These are phyloP conservation scores for Orchesellides sinensis DNA, from an alignment of 2,888 invertebrate genomes.

Conservation along the genomic window DNA sequence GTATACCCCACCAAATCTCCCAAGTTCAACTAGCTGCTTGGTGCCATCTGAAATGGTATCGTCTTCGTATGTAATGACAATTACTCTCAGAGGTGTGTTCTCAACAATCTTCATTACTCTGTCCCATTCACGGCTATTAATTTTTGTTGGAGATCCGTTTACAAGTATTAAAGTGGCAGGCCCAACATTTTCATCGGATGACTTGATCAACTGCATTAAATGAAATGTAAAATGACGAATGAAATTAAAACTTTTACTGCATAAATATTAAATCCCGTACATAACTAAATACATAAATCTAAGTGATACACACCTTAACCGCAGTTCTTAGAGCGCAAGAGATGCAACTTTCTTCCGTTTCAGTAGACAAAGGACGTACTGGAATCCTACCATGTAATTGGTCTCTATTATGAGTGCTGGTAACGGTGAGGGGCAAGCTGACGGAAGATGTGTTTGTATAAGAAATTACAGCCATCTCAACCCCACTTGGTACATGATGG, in stretches of 20 bases:
- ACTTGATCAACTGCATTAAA: slow-evolving; percentile 70
- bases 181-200: slow-evolving; percentile 71
- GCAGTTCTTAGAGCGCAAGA: slow-evolving; percentile 73
- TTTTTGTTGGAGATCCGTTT: slow-evolving; percentile 72
- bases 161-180: slow-evolving; percentile 74
- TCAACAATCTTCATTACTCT: slow-evolving; percentile 73
- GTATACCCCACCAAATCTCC: slow-evolving; percentile 71
- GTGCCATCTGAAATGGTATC: slow-evolving; percentile 67
- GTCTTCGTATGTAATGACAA: slow-evolving; percentile 74
- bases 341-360: slow-evolving; percentile 71
- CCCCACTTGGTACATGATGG: slow-evolving; percentile 74
- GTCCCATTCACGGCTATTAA: slow-evolving; percentile 72
- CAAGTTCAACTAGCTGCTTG: slow-evolving; percentile 68
- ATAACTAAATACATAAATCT: slow-evolving; percentile 9
- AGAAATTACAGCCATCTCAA: slow-evolving; percentile 75
- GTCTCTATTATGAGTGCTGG: slow-evolving; percentile 75
- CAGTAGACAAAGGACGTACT: slow-evolving; percentile 70
- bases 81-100: slow-evolving; percentile 71
- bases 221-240: not conserved
- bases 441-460: slow-evolving; percentile 72
- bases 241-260: slow-evolving; percentile 10
- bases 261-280: not conserved
- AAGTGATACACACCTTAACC: slow-evolving; percentile 71
- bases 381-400: slow-evolving; percentile 75
- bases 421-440: slow-evolving; percentile 74